Conservation (phyloP, 2,888 invertebrate genomes). For the Eurois occulta region DNA sequence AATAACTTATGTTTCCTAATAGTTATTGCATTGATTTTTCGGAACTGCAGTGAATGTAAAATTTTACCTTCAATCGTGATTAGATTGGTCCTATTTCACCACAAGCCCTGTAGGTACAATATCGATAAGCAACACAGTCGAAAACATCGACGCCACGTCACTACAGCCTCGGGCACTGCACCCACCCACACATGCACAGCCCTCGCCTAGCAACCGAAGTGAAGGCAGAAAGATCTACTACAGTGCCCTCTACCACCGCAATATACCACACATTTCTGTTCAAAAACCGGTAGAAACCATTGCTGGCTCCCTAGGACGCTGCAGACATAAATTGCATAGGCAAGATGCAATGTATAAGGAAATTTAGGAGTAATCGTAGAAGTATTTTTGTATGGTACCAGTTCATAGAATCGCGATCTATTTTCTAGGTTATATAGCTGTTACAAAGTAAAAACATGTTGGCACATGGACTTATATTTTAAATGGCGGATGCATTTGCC, state of each 20-base stretch:
- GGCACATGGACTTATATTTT: slow-evolving; percentile 81
- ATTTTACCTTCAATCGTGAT: not conserved
- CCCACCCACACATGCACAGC: slow-evolving; percentile 81
- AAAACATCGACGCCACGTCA: slow-evolving; percentile 69
- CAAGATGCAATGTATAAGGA: slow-evolving; percentile 65
- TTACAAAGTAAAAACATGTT: slow-evolving; percentile 83
- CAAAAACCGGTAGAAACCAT: slow-evolving; percentile 61
- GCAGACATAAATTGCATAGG: accelerated
- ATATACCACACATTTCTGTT: slow-evolving; percentile 54
- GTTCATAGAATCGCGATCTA: slow-evolving; percentile 82
- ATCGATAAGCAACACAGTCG: slow-evolving; percentile 61
- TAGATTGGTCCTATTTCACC: slow-evolving; percentile 17
- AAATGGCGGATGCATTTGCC: slow-evolving; percentile 84
- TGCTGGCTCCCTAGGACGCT: slow-evolving; percentile 50
- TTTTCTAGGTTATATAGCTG: slow-evolving; percentile 86
- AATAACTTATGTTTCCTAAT: not conserved
- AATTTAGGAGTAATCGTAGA: not conserved
- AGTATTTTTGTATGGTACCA: slow-evolving; percentile 64
- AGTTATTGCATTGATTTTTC: not conserved
- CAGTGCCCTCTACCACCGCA: slow-evolving; percentile 66
- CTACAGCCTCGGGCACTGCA: slow-evolving; percentile 83
- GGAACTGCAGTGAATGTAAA: not conserved
- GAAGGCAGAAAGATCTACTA: slow-evolving; percentile 87
- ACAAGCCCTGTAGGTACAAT: slow-evolving; percentile 32
- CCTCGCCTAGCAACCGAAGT: slow-evolving; percentile 86